These are phyloP conservation scores for Drosophila neotestacea DNA, from an alignment of 2,888 invertebrate species.

Conservation along the genomic window DNA sequence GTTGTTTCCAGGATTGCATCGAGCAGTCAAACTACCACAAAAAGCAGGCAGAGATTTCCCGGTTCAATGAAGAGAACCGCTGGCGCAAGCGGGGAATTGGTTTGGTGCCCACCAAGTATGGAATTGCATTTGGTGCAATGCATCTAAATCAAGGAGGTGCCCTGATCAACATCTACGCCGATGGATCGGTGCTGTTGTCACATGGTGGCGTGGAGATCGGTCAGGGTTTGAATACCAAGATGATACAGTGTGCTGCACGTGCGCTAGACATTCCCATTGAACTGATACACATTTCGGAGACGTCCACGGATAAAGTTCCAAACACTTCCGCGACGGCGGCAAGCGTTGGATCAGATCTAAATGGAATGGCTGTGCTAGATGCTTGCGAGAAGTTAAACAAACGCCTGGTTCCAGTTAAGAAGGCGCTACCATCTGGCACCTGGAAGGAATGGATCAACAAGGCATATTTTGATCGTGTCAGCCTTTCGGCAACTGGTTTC, in stretches of 20 bases:
- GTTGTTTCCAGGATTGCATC: slow-evolving; percentile 93
- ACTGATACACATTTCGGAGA: slow-evolving; percentile 93
- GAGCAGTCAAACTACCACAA: slow-evolving; percentile 88
- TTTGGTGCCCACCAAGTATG: slow-evolving; percentile 93
- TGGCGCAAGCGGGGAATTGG: slow-evolving; percentile 95
- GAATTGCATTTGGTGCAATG: slow-evolving; percentile 91
- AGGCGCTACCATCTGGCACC: slow-evolving; percentile 90
- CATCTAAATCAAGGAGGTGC: slow-evolving; percentile 95
- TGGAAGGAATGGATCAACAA: slow-evolving; percentile 94
- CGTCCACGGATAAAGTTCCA: slow-evolving; percentile 95
- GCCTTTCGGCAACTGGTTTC: slow-evolving; percentile 93
- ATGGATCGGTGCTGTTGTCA: slow-evolving; percentile 94
- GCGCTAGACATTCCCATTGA: slow-evolving; percentile 89
- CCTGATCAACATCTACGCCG: slow-evolving; percentile 93
- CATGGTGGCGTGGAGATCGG: slow-evolving; percentile 99
- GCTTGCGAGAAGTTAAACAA: slow-evolving; percentile 92
- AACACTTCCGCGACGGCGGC: slow-evolving; percentile 96
- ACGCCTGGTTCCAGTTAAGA: slow-evolving; percentile 90
- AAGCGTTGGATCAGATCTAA: slow-evolving; percentile 94
- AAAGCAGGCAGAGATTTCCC: slow-evolving; percentile 87
- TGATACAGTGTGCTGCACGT: slow-evolving; percentile 95
- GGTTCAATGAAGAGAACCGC: slow-evolving; percentile 91
- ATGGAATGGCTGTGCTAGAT: slow-evolving; percentile 95
- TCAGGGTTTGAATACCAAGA: slow-evolving; percentile 97
- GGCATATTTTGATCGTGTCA: slow-evolving; percentile 92